Percentiles rank a stretch among this genome's conserved stretches.
These are phyloP conservation scores for Coenonympha glycerion DNA, from an alignment of 2,888 invertebrate genomes.

Conservation along the genomic window DNA sequence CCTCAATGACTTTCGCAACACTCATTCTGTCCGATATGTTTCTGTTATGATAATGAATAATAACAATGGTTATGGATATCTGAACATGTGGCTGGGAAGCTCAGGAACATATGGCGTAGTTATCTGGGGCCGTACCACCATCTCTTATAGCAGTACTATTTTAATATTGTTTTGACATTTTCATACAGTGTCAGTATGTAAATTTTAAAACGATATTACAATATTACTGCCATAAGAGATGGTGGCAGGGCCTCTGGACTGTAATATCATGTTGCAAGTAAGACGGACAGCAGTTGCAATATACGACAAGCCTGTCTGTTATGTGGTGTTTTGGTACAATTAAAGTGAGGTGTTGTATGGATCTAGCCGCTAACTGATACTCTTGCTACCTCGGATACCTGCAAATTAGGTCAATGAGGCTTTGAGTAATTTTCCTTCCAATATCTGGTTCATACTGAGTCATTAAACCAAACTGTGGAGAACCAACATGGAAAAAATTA, in stretches of 20 bases:
- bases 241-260: no score
- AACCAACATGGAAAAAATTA: conserved; percentile 35
- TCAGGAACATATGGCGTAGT: conserved; percentile 9
- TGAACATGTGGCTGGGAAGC: conserved; percentile 14
- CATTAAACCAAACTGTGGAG: conserved; percentile 88
- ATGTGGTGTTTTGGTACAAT: conserved; percentile 38
- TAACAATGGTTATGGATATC: conserved; percentile 14
- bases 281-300: conserved; percentile 27
- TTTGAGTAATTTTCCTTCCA: conserved; percentile 90
- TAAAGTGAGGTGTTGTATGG: conserved; percentile 48
- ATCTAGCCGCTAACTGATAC: conserved; percentile 56
- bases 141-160: no score
- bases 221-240: no score
- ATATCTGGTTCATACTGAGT: conserved; percentile 90
- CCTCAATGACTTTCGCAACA: conserved; percentile 1
- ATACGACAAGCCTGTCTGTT: conserved; percentile 32
- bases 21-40: not conserved
- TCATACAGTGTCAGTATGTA: no score
- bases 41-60: conserved; percentile 9
- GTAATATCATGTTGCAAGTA: conserved; percentile 14
- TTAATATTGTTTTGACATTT: no score
- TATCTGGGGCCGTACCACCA: no score
- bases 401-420: conserved; percentile 92
- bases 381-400: conserved; percentile 81
- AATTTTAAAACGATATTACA: no score